These are phyloP conservation scores for Balaenoptera acutorostrata DNA, from an alignment of 2,113 vertebrate genomes.

Conservation along the genomic window DNA sequence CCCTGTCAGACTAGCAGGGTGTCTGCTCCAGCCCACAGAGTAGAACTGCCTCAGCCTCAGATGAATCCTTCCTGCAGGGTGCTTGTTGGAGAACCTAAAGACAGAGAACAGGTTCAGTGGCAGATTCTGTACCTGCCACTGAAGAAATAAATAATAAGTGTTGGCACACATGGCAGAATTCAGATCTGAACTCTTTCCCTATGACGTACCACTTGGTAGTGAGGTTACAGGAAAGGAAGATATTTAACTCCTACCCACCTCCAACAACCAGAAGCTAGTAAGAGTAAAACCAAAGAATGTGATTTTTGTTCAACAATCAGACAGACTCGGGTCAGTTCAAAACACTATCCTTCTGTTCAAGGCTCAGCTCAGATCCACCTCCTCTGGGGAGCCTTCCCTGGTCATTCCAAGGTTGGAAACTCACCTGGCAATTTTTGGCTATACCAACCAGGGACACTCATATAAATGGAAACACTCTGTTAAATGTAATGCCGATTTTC, in stretches of 20 bases:
- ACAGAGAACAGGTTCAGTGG: neutral
- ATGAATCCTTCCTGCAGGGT: neutral
- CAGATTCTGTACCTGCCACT: neutral
- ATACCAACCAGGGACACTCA: neutral
- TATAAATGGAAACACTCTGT: neutral
- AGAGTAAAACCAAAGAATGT: neutral
- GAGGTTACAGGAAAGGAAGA: neutral
- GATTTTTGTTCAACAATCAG: neutral
- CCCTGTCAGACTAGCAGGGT: neutral
- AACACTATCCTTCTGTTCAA: neutral
- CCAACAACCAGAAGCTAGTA: neutral
- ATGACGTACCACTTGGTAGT: neutral
- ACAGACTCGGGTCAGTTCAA: neutral
- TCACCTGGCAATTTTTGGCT: neutral
- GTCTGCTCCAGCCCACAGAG: neutral
- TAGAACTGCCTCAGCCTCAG: neutral
- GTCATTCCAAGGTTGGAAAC: neutral
- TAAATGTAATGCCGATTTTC: neutral
- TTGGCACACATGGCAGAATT: neutral
- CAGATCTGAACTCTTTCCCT: neutral
- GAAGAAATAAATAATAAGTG: neutral
- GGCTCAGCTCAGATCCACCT: neutral
- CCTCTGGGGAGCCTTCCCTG: neutral
- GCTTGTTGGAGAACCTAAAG: neutral
- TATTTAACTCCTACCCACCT: neutral